Evolutionary conservation across 2,797 vertebrate genomes (phyloP), one percentile per base, ranked within the genome.

Genomic region (Sphenodon punctatus): DNA sequence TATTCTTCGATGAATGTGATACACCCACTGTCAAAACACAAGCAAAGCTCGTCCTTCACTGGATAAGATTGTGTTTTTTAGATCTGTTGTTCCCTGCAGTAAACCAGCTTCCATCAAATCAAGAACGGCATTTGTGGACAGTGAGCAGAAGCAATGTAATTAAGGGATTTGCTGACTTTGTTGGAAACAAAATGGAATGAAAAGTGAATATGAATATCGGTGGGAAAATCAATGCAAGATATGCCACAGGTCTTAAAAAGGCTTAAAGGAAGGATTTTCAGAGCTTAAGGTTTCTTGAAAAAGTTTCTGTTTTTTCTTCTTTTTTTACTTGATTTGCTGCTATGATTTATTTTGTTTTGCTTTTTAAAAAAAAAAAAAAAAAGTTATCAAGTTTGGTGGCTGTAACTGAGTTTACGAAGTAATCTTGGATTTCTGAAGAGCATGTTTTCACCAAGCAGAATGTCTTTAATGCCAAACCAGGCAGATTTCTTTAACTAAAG

Each of bases 141-240:
- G 71, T 41, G 45, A 3, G 34, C 49, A 72, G 78, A 79, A 80
- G 70, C 74, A 58, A 20, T 59, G 88, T 69, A 79, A 91, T 93
- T 82, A 80, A 45, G 53, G 91, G 86, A 88, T 90, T 94, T 89
- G 86, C 80, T 88, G 78, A 87, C 67, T 80, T 82, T 30, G 64
- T 71, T 77, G 71, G 87, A 69, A 90, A 80, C 74, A 66, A 90
- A 90, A 82, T 2, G 60, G 78, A 87, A 87, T 86, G 74, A 86
- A 92, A 94, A 66, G 65, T n/a, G 11, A 51, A 48, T 90, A 39
- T 78, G 36, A 85, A 86, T 83, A 48, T 20, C 73, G 42, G 72
- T 51, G 77, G 49, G 69, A 82, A 81, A 90, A 90, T 92, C 88
- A 69, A 84, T 74, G 66, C 36, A 60, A 36, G 56, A 34, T 53